Percentiles rank a stretch among this genome's conserved stretches.
Evolutionary conservation across 2,888 invertebrate genomes (phyloP).

Genomic region (Euproctis similis): DNA sequence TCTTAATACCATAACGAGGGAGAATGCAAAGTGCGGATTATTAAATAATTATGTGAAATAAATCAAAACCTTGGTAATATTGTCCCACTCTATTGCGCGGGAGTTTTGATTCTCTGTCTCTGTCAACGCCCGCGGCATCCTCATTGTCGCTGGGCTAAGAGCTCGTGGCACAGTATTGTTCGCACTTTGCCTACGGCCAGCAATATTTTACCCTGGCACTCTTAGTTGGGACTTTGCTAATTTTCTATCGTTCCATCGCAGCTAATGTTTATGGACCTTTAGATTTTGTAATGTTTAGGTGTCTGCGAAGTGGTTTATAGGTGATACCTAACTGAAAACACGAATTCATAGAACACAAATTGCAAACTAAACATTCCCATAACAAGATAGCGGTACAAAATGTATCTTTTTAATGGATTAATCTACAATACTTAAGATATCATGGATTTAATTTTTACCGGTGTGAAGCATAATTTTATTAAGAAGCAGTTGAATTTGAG

Average conservation of each 20-base stretch:
- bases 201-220: slow-evolving; percentile 68
- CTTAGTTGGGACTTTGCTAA: slow-evolving; percentile 70
- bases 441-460: too few relatives aligned
- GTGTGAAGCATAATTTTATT: too few relatives aligned
- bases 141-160: slow-evolving; percentile 47
- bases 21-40: slow-evolving; percentile 75
- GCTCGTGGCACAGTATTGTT: slow-evolving; percentile 50
- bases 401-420: too few relatives aligned
- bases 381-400: too few relatives aligned
- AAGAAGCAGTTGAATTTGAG: too few relatives aligned
- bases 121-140: slow-evolving; percentile 44
- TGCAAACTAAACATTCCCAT: too few relatives aligned
- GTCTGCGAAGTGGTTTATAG: slow-evolving; percentile 68
- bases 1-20: slow-evolving; percentile 72
- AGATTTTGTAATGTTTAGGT: slow-evolving; percentile 68
- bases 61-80: slow-evolving; percentile 64
- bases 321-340: too few relatives aligned
- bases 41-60: slow-evolving; percentile 72
- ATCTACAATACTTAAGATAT: too few relatives aligned
- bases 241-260: slow-evolving; percentile 71
- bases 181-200: slow-evolving; percentile 46
- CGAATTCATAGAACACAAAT: too few relatives aligned
- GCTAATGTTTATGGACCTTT: slow-evolving; percentile 64
- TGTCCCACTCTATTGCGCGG: slow-evolving; percentile 35
- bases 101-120: slow-evolving; percentile 29